A percentile compares a stretch with the other conserved stretches of the same genome.
Conservation (phyloP, 2,888 invertebrate species). For the Tiphia femorata region DNA sequence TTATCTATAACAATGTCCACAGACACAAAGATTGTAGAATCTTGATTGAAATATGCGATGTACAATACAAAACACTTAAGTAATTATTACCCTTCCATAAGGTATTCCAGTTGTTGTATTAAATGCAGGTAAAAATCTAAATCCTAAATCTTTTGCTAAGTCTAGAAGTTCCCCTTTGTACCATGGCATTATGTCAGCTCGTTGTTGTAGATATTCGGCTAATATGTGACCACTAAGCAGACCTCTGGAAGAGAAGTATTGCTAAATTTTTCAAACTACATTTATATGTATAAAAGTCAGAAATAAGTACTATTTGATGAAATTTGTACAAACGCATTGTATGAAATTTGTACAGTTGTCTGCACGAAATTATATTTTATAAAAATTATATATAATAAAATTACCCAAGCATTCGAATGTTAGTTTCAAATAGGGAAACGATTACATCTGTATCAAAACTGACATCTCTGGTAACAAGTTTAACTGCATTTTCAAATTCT, state of each 20-base stretch:
- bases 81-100: conserved; percentile 82
- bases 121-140: conserved; percentile 94
- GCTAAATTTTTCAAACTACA: conserved; percentile 1
- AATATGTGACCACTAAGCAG: conserved; percentile 93
- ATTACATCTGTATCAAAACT: conserved; percentile 94
- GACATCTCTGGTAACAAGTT: conserved; percentile 87
- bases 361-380: no score
- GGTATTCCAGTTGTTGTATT: conserved; percentile 98
- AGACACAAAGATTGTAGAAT: no score
- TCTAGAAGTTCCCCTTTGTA: conserved; percentile 88
- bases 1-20: conserved; percentile 77
- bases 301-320: no score
- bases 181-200: conserved; percentile 83
- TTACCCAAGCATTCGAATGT: conserved; percentile 97
- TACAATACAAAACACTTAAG: conserved; percentile 10
- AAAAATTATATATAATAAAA: conserved; percentile 45
- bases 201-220: conserved; percentile 83
- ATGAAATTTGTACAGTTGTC: no score
- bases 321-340: no score
- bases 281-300: background rate
- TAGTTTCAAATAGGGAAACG: conserved; percentile 98
- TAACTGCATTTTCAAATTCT: conserved; percentile 93
- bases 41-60: background rate
- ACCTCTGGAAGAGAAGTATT: conserved; percentile 74
- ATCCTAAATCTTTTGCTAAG: conserved; percentile 94